Evolutionary conservation across 1,140 invertebrate species (phyloP), one percentile per base, ranked within the genome.

Genomic region (Laupala kohalensis): DNA sequence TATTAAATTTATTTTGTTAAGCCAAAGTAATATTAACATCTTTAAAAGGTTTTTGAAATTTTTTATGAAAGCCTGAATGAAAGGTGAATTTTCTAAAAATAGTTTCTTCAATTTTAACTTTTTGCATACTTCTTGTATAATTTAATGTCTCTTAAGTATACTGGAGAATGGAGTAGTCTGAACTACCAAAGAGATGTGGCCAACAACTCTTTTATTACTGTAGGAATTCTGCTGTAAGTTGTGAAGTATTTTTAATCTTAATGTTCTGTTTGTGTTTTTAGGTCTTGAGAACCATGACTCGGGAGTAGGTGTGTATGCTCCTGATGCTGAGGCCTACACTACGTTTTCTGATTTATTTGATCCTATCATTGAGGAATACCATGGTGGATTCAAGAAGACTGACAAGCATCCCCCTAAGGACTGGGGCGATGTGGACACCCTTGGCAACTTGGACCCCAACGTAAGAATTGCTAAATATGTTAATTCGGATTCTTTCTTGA

Each of bases 321-420:
- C 95, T 29, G 95, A 97, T 83, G 93, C 94, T 73, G 94, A 98
- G 79, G 81, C 94, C 29, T 98, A 98, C 85, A 89, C 89, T 75
- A 85, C 93, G 5, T 98, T 97, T 79, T 87, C 92, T 72, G 91
- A 92, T 72, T 84, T 98, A 73, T 97, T 97, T 79, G 93, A 97
- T 82, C 94, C 95, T 79, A 95, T 97, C 84, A 97, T 97, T 78
- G 93, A 97, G 78, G 95, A 97, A 79, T 97, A 97, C 84, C 95
- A 97, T 82, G 87, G 86, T 79, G 94, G 95, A 77, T 97, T 96
- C 87, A 94, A 92, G 84, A 92, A 93, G 81, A 90, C 88, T 76
- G 92, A 95, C 83, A 92, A 93, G 79, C 96, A 98, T 82, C 97
- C 96, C 0, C 81, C 89, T 28, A 90, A 90, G 81, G 91, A 96